A percentile compares a stretch with the other conserved stretches of the same genome.
These are phyloP conservation scores for Acanthaster planci DNA, from an alignment of 35 echinoderm and acorn worm species.

Conservation along the genomic window DNA sequence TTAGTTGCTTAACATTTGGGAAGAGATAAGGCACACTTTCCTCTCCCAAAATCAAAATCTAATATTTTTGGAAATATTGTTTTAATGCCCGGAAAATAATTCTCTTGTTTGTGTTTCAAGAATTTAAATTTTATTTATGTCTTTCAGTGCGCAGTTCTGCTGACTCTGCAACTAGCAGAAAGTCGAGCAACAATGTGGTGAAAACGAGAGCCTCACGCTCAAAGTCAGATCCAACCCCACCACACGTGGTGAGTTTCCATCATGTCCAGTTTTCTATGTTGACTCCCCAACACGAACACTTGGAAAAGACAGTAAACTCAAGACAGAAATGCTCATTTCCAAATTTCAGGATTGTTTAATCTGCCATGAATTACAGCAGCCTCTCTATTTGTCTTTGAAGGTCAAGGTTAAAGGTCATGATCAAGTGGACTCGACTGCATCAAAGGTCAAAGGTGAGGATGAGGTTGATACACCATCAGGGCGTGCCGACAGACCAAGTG, in stretches of 20 bases:
- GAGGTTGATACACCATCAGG: background rate
- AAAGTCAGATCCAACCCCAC: conserved; percentile 14
- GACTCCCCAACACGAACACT: too few relatives aligned
- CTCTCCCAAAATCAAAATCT: too few relatives aligned
- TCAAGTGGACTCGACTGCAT: background rate
- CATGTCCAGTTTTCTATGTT: too few relatives aligned
- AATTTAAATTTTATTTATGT: background rate
- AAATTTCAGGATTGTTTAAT: too few relatives aligned
- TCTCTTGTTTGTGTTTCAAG: too few relatives aligned
- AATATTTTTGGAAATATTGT: too few relatives aligned
- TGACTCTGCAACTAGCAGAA: conserved; percentile 1
- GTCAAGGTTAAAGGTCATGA: background rate
- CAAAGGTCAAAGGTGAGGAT: conserved; percentile 11
- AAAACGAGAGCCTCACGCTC: conserved; percentile 5
- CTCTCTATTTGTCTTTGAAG: background rate
- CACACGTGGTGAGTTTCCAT: background rate
- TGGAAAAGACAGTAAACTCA: too few relatives aligned
- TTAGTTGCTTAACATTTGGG: too few relatives aligned
- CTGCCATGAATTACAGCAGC: too few relatives aligned
- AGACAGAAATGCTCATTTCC: too few relatives aligned
- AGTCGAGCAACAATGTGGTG: background rate
- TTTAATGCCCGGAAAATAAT: too few relatives aligned
- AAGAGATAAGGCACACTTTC: too few relatives aligned
- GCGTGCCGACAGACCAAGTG: conserved; percentile 1
- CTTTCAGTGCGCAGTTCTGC: conserved; percentile 9